Evolutionary conservation across 2,113 vertebrate genomes (phyloP).

Genomic region (human (Homo sapiens)): GRCh38 chr11:11429001-11429500

Average conservation of each 20-base stretch:
- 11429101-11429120: neutral
- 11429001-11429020: neutral
- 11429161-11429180: neutral
- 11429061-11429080: neutral
- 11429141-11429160: neutral
- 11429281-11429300: neutral
- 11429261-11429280: neutral
- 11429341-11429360: neutral
- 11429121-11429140: neutral
- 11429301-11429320: neutral
- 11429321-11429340: neutral
- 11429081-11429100: neutral
- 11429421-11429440: neutral
- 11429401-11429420: neutral
- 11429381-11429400: neutral
- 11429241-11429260: neutral
- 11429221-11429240: neutral
- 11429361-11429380: neutral
- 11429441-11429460: rapidly evolving
- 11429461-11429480: neutral
- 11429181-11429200: neutral
- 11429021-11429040: neutral
- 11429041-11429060: neutral
- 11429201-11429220: neutral
- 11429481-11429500: neutral